Evolutionary conservation across 1,140 invertebrate species (phyloP).

Genomic region (Drosophila ficusphila): DNA sequence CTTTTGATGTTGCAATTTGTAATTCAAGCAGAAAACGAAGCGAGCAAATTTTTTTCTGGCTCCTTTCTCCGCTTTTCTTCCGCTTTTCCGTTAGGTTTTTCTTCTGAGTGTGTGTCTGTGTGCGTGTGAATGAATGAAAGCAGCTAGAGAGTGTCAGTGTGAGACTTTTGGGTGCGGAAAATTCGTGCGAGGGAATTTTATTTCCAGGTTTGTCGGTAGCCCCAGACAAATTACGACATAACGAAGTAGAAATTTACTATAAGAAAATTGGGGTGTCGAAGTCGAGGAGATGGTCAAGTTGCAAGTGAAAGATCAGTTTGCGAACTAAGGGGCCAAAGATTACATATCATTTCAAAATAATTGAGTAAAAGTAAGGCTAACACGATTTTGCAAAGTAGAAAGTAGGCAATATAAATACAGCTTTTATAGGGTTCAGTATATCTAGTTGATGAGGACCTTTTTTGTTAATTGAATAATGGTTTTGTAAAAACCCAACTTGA

Average conservation of each 20-base stretch:
- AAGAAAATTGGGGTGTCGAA: conserved; percentile 3
- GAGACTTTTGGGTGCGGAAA: conserved; percentile 22
- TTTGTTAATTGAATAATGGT: too few species aligned
- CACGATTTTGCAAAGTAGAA: background rate
- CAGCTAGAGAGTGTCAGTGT: conserved; percentile 14
- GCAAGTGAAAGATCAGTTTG: conserved; percentile 34
- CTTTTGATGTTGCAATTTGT: conserved; percentile 84
- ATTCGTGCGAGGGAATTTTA: conserved; percentile 57
- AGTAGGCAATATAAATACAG: background rate
- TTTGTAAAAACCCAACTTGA: too few species aligned
- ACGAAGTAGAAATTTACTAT: conserved; percentile 48
- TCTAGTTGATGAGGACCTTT: too few species aligned
- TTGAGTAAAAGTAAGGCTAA: background rate
- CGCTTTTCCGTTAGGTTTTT: conserved; percentile 18
- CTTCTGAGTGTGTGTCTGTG: conserved; percentile 35
- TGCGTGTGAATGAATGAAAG: conserved; percentile 51
- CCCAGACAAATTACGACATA: conserved; percentile 25
- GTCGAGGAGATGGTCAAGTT: conserved; percentile 7
- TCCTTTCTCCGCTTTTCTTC: conserved; percentile 23
- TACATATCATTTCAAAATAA: background rate
- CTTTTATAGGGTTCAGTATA: too few species aligned
- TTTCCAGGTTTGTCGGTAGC: conserved; percentile 48
- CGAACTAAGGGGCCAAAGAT: conserved; percentile 17
- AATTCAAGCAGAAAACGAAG: conserved; percentile 84
- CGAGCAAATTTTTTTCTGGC: conserved; percentile 68